Evolutionary conservation across 2,113 vertebrate genomes (phyloP).

Genomic region (Trematomus loennbergii): DNA sequence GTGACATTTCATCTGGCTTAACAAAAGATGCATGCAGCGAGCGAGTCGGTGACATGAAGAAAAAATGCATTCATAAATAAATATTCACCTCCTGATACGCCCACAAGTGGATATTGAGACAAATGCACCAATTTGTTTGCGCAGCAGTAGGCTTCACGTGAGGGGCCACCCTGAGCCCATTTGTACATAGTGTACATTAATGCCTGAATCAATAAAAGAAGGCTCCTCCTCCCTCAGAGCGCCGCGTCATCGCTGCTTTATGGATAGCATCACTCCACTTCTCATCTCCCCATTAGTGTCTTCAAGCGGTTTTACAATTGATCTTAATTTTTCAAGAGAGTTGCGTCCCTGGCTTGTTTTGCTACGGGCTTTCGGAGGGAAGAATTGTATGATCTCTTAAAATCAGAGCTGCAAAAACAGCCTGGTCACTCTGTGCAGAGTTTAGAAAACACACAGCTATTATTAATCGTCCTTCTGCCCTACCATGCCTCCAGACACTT

Average conservation of each 20-base stretch:
- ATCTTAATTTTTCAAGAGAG: slow-evolving; percentile 19
- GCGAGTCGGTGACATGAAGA: slow-evolving; percentile 6
- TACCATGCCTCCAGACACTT: slow-evolving; percentile 44
- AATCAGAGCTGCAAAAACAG: slow-evolving; percentile 53
- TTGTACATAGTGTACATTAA: slow-evolving; percentile 70
- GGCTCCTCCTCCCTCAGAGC: slow-evolving; percentile 47
- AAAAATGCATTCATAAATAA: slow-evolving; percentile 44
- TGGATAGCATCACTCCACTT: slow-evolving; percentile 30
- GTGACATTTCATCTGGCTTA: background rate
- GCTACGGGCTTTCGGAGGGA: slow-evolving; percentile 1
- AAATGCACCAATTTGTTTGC: slow-evolving; percentile 63
- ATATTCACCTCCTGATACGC: slow-evolving; percentile 20
- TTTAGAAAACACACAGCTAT: slow-evolving; percentile 37
- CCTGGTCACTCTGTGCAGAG: slow-evolving; percentile 16
- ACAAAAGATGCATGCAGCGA: slow-evolving; percentile 8
- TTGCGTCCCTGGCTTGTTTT: slow-evolving; percentile 14
- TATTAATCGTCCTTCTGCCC: slow-evolving; percentile 36
- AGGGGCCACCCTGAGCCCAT: slow-evolving; percentile 55
- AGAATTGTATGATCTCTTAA: slow-evolving; percentile 14
- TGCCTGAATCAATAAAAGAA: slow-evolving; percentile 66
- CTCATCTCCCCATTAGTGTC: slow-evolving; percentile 43
- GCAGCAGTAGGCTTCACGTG: slow-evolving; percentile 45
- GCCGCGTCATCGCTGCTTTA: slow-evolving; percentile 32
- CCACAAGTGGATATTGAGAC: slow-evolving; percentile 56
- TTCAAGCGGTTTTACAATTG: slow-evolving; percentile 22